Conservation (phyloP, 1,140 invertebrate genomes). For the Aphidius gifuensis region DNA sequence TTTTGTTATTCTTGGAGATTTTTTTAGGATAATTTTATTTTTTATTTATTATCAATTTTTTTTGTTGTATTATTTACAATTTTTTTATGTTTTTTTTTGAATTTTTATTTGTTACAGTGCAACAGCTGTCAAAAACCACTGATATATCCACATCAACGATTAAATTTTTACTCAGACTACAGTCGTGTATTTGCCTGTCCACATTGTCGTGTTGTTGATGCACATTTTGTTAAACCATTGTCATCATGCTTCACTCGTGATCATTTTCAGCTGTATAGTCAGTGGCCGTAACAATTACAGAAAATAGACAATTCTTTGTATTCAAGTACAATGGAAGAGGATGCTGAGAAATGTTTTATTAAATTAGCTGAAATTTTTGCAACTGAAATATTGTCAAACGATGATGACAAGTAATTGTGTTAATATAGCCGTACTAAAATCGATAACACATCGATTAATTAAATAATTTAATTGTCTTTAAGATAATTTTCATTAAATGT, state of each 20-base stretch:
- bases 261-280: constrained; percentile 64
- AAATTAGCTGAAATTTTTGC: constrained; percentile 42
- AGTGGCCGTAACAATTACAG: constrained; percentile 76
- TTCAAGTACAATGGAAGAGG: constrained; percentile 17
- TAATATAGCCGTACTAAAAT: too few relatives aligned
- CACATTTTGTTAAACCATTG: constrained; percentile 91
- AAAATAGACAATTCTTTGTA: constrained; percentile 33
- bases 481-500: too few relatives aligned
- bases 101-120: constrained; percentile 65
- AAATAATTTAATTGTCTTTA: too few relatives aligned
- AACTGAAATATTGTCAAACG: constrained; percentile 32
- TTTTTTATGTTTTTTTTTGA: not conserved
- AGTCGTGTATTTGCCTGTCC: constrained; percentile 88
- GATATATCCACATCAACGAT: constrained; percentile 79
- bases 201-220: constrained; percentile 84
- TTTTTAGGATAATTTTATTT: not conserved
- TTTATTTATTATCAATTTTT: not conserved
- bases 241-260: constrained; percentile 75
- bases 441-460: too few relatives aligned
- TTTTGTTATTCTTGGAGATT: not conserved
- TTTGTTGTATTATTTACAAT: not conserved
- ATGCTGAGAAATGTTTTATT: constrained; percentile 22
- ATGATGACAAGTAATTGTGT: not conserved
- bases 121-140: constrained; percentile 84
- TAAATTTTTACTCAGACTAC: constrained; percentile 94